Percentiles rank a stretch among this genome's conserved stretches.
phyloP scores from a whole-genome alignment of 1,140 invertebrate species.

The Glomeris maerens region DNA sequence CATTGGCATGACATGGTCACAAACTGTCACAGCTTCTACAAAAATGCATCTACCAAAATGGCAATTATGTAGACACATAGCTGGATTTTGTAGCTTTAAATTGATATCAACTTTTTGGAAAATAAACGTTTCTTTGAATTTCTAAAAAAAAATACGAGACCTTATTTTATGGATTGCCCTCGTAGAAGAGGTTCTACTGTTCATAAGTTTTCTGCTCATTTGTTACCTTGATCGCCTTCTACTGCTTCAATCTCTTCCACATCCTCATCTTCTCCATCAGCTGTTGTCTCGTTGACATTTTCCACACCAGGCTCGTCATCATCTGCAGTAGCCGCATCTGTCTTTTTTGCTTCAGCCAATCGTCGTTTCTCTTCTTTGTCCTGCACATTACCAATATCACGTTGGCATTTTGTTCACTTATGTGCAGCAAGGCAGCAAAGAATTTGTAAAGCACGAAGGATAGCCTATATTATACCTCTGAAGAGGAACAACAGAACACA shows the following conservation, averaged over 20 bases:
- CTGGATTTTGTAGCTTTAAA: constrained; percentile 28
- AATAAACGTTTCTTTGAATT: no score
- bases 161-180: no score
- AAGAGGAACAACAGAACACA: constrained; percentile 58
- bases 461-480: constrained; percentile 19
- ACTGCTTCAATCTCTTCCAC: constrained; percentile 6
- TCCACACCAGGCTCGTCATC: constrained; percentile 32
- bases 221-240: constrained; percentile 25
- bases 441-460: neutral
- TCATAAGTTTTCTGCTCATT: constrained; percentile 18
- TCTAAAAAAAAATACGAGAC: no score
- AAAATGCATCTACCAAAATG: no score
- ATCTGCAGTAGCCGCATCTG: constrained; percentile 39
- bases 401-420: neutral
- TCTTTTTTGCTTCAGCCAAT: constrained; percentile 42
- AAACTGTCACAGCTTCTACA: neutral
- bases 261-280: constrained; percentile 23
- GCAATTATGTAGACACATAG: neutral
- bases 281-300: constrained; percentile 31
- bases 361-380: constrained; percentile 19
- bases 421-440: neutral
- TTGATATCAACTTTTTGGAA: constrained; percentile 28
- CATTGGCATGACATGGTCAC: neutral
- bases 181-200: no score
- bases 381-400: neutral